Evolutionary conservation across 2,113 vertebrate species (phyloP).

Genomic region (Seriola dumerili): DNA sequence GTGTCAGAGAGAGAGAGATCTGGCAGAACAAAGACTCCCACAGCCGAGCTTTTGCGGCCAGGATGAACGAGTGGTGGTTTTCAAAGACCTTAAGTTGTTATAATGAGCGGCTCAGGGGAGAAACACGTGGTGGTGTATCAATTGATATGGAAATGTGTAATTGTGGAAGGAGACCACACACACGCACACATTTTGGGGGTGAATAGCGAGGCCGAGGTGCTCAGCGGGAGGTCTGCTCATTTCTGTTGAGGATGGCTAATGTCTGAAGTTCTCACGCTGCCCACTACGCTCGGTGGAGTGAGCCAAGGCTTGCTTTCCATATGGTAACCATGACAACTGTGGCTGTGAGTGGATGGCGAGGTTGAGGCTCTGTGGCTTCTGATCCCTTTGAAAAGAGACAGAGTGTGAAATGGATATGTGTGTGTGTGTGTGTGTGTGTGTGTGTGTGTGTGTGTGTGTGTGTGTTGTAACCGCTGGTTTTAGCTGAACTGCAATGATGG

Average conservation of each 20-base stretch:
- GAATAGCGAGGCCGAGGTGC: slow-evolving; percentile 58
- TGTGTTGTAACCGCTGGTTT: slow-evolving; percentile 32
- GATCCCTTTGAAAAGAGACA: slow-evolving; percentile 70
- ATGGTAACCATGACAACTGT: slow-evolving; percentile 83
- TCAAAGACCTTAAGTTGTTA: slow-evolving; percentile 73
- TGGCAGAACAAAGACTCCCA: slow-evolving; percentile 76
- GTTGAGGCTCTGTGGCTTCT: slow-evolving; percentile 70
- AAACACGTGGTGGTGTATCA: slow-evolving; percentile 72
- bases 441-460: too few species aligned
- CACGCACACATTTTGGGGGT: slow-evolving; percentile 70
- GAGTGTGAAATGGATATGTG: slow-evolving; percentile 71
- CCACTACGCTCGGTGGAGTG: slow-evolving; percentile 59
- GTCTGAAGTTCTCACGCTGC: slow-evolving; percentile 82
- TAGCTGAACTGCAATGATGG: slow-evolving; percentile 29
- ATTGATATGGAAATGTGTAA: slow-evolving; percentile 82
- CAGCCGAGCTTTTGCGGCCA: slow-evolving; percentile 57
- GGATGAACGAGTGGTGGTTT: slow-evolving; percentile 66
- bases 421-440: neutral
- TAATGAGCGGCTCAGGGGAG: slow-evolving; percentile 75
- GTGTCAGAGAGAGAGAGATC: slow-evolving; percentile 55
- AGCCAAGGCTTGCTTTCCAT: slow-evolving; percentile 68
- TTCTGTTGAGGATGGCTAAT: slow-evolving; percentile 70
- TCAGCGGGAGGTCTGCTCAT: slow-evolving; percentile 72
- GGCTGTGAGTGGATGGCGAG: slow-evolving; percentile 69
- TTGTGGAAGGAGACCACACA: slow-evolving; percentile 79